Conservation (phyloP, 2,888 invertebrate species). For the Leptarthrus brevirostris region DNA sequence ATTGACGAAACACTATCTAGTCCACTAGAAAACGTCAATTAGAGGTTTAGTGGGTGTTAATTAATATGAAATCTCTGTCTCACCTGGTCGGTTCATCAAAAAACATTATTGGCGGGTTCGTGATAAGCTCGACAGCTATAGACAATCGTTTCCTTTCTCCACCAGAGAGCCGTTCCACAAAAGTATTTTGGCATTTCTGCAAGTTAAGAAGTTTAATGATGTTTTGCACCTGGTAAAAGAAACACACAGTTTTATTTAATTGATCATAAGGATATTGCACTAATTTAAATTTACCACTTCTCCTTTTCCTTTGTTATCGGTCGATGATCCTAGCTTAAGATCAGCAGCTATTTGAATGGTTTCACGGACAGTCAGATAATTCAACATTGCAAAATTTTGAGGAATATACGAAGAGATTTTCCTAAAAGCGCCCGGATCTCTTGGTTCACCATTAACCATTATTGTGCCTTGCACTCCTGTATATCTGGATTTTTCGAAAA, state of each 20-base stretch:
- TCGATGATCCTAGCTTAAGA: slow-evolving; percentile 79
- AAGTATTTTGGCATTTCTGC: slow-evolving; percentile 73
- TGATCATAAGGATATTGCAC: background rate
- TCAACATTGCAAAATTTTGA: slow-evolving; percentile 84
- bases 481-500: slow-evolving; percentile 55
- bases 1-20: slow-evolving; percentile 84
- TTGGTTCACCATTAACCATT: slow-evolving; percentile 74
- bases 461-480: slow-evolving; percentile 73
- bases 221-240: slow-evolving; percentile 63
- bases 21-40: slow-evolving; percentile 69
- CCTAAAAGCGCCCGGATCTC: slow-evolving; percentile 75
- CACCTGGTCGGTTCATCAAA: slow-evolving; percentile 95
- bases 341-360: slow-evolving; percentile 85
- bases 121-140: slow-evolving; percentile 89
- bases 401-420: slow-evolving; percentile 80
- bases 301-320: slow-evolving; percentile 72
- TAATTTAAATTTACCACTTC: slow-evolving; percentile 70
- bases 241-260: too few species aligned
- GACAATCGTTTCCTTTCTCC: slow-evolving; percentile 91
- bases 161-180: slow-evolving; percentile 81
- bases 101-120: slow-evolving; percentile 93
- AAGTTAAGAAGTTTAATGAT: slow-evolving; percentile 82
- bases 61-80: background rate
- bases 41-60: background rate
- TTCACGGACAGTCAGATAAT: slow-evolving; percentile 84